Percentiles rank a stretch among this genome's conserved stretches.
These are phyloP conservation scores for Melanotaenia parkinsoni DNA, from an alignment of 2,797 vertebrate genomes.

Conservation along the genomic window DNA sequence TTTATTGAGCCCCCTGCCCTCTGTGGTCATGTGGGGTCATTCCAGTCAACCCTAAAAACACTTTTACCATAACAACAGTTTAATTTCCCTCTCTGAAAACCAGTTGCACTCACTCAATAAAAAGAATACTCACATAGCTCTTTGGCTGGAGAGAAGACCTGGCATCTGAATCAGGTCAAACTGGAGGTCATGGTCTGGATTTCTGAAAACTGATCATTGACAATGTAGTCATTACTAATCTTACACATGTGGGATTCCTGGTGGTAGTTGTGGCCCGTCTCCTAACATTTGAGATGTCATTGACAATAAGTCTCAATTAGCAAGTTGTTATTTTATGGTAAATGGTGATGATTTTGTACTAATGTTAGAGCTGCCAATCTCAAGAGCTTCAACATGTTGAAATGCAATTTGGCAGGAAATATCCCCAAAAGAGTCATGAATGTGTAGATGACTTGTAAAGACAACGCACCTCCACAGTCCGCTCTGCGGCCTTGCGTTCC, in stretches of 20 bases:
- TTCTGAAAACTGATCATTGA: conserved; percentile 24
- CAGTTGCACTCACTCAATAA: conserved; percentile 35
- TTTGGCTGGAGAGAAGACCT: conserved; percentile 30
- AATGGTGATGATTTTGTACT: conserved; percentile 48
- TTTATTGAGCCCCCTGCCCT: conserved; percentile 67
- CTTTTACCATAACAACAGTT: conserved; percentile 35
- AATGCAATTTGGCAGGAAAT: conserved; percentile 59
- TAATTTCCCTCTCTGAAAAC: conserved; percentile 40
- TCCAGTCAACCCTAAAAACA: conserved; percentile 46
- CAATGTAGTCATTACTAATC: conserved; percentile 20
- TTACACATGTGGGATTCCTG: conserved; percentile 16
- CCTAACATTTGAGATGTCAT: conserved; percentile 42
- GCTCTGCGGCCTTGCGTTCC: conserved; percentile 33
- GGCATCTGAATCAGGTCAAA: conserved; percentile 30
- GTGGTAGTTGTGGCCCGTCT: conserved; percentile 36
- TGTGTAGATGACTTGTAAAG: conserved; percentile 53
- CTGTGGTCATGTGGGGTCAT: conserved; percentile 50
- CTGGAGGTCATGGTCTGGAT: conserved; percentile 34
- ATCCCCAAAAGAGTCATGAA: conserved; percentile 60
- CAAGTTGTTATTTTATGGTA: conserved; percentile 41
- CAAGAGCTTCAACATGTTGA: conserved; percentile 48
- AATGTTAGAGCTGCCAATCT: conserved; percentile 27
- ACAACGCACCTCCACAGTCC: conserved; percentile 50
- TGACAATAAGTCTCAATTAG: conserved; percentile 57
- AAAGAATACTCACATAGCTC: conserved; percentile 30